These are phyloP conservation scores for Acanthaster planci DNA, from an alignment of 35 echinoderm and acorn worm genomes.

Conservation along the genomic window DNA sequence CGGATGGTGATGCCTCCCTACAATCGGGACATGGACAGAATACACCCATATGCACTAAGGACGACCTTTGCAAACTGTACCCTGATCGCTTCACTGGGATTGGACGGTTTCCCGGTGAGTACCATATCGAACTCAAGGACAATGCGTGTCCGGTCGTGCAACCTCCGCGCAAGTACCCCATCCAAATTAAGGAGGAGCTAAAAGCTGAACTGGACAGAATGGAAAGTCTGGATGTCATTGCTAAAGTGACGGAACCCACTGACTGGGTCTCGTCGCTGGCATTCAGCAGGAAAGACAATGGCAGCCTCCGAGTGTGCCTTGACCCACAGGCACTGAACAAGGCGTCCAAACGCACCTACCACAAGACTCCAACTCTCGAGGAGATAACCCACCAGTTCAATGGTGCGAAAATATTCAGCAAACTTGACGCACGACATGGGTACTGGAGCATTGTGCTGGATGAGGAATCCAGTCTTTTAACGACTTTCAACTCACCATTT, in stretches of 20 bases:
- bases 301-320: slow-evolving; percentile 43
- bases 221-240: slow-evolving; percentile 36
- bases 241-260: slow-evolving; percentile 43
- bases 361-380: slow-evolving; percentile 51
- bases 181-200: slow-evolving; percentile 54
- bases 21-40: too few species aligned
- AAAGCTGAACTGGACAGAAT: slow-evolving; percentile 62
- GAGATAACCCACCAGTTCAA: slow-evolving; percentile 53
- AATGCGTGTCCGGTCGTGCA: slow-evolving; percentile 54
- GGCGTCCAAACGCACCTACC: neutral
- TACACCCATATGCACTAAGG: neutral
- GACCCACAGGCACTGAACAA: slow-evolving; percentile 58
- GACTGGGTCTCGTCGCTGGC: slow-evolving; percentile 57
- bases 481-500: slow-evolving; percentile 74
- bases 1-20: too few species aligned
- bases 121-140: slow-evolving; percentile 48
- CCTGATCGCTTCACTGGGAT: slow-evolving; percentile 69
- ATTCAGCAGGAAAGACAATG: slow-evolving; percentile 41
- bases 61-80: slow-evolving; percentile 29
- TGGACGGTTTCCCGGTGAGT: slow-evolving; percentile 36
- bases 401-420: slow-evolving; percentile 49
- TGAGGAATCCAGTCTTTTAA: slow-evolving; percentile 38
- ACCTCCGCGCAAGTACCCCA: slow-evolving; percentile 35
- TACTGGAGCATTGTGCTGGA: slow-evolving; percentile 34
- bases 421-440: slow-evolving; percentile 50